Base-by-base conservation (phyloP, 2,113 vertebrate species). In the Leucosticte australis region DNA sequence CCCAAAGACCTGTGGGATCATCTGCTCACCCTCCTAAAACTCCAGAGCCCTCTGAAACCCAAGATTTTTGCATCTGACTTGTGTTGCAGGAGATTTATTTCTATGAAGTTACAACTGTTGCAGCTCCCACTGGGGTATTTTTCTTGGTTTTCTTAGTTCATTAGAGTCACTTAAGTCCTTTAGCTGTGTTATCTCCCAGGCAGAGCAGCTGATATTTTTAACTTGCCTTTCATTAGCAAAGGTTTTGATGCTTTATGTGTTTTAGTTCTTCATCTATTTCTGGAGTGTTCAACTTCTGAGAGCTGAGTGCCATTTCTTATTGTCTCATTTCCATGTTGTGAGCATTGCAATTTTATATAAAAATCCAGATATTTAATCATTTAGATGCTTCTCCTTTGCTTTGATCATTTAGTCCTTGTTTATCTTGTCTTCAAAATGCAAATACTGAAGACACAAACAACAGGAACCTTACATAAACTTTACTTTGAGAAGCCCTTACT, bases 191-290 rank as follows among this genome's bases (percentile, higher is more conserved):
- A 7, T 83, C 90, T 95, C 69, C 63, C 33, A 47, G 31, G 89
- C 86, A 78, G 67, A 95, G 52, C 87, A 47, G 74, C 75, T 76
- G 94, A n/a, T 95, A 95, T 95, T 97, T 95, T 94, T 94, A 95
- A 80, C 93, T 91, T 68, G 78, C 78, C 86, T 96, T 95, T 95
- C 80, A 80, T 91, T 90, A 95, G 85, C 3, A 3, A 84, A 94
- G 87, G 91, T 89, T 94, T 94, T 90, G 87, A 80, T 94, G 86
- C 75, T 85, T 63, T 85, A 1, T 87, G 1, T 89, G 55, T 80
- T 95, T 83, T 50, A 90, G 78, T 73, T 89, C 89, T 89, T 83
- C 63, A 92, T 87, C 91, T 96, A 83, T 95, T 95, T 95, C 75
- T 92, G 84, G 87, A 68, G 52, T 3, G 8, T 30, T 90, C 78